These are phyloP conservation scores for Cheilosia urbana DNA, from an alignment of 2,888 invertebrate species.

Conservation along the genomic window DNA sequence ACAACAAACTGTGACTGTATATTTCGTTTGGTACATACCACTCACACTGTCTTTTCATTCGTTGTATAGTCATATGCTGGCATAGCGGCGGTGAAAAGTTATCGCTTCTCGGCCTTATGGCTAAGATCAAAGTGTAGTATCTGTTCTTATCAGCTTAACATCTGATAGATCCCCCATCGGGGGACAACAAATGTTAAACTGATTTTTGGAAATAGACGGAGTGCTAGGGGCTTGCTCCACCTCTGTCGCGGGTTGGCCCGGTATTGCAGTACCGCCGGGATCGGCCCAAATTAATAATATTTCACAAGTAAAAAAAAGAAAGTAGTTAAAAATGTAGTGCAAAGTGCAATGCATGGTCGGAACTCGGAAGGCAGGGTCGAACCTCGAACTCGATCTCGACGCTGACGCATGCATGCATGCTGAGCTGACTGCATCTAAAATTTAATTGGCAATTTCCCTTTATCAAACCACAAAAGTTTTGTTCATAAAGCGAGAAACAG, in stretches of 20 bases:
- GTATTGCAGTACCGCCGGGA: conserved; percentile 20
- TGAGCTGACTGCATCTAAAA: no score
- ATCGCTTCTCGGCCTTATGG: conserved; percentile 20
- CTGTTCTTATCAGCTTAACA: conserved; percentile 20
- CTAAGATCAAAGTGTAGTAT: conserved; percentile 20
- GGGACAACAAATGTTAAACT: conserved; percentile 20
- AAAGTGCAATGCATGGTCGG: no score
- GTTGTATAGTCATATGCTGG: neutral
- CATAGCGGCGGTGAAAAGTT: neutral
- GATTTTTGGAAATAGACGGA: conserved; percentile 18
- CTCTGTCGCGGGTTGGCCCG: conserved; percentile 20
- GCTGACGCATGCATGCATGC: no score
- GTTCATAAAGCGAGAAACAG: no score
- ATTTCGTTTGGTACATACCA: neutral
- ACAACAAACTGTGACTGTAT: neutral
- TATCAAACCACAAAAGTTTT: no score
- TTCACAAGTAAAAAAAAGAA: no score
- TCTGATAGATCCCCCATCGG: conserved; percentile 20
- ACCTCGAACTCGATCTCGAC: no score
- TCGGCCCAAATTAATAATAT: conserved; percentile 4
- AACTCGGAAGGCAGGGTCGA: no score
- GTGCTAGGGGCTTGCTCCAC: conserved; percentile 18
- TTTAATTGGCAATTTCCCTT: no score
- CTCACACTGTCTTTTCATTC: neutral
- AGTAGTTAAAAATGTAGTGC: no score